Evolutionary conservation across 1,140 invertebrate genomes (phyloP).

Genomic region (Hydropsyche tenuis): DNA sequence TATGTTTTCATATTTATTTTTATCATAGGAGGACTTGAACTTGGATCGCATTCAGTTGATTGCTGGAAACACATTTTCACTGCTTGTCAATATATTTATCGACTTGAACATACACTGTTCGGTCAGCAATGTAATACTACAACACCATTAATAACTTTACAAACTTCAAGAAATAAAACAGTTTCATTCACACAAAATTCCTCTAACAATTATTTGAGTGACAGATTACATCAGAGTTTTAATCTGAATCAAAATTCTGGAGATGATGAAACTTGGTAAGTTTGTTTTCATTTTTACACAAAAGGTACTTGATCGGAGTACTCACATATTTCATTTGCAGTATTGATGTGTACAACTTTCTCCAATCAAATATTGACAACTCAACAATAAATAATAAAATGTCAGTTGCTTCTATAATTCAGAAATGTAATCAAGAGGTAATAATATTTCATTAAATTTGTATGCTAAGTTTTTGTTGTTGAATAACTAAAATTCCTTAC

Average conservation of each 20-base stretch:
- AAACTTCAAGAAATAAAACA: conserved; percentile 61
- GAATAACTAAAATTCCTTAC: conserved; percentile 65
- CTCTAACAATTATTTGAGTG: conserved; percentile 53
- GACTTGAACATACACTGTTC: conserved; percentile 86
- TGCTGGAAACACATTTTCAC: conserved; percentile 94
- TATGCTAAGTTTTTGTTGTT: conserved; percentile 58
- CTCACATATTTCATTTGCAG: conserved; percentile 58
- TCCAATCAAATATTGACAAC: conserved; percentile 74
- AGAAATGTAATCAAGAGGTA: conserved; percentile 61
- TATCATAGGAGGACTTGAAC: conserved; percentile 76
- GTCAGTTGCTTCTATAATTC: conserved; percentile 61
- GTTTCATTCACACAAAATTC: conserved; percentile 64
- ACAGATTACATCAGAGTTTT: conserved; percentile 47
- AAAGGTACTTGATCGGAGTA: neutral
- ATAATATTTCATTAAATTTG: conserved; percentile 56
- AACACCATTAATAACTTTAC: conserved; percentile 59
- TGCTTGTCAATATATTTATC: conserved; percentile 89
- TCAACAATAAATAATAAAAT: conserved; percentile 64
- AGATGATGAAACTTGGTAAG: conserved; percentile 78
- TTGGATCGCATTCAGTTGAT: conserved; percentile 88
- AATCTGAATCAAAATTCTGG: conserved; percentile 45
- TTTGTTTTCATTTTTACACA: neutral
- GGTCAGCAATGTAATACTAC: conserved; percentile 65
- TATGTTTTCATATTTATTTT: conserved; percentile 25
- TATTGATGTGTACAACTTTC: conserved; percentile 82